Evolutionary conservation across 2,113 vertebrate genomes (phyloP).

Genomic region (Tenrec ecaudatus): DNA sequence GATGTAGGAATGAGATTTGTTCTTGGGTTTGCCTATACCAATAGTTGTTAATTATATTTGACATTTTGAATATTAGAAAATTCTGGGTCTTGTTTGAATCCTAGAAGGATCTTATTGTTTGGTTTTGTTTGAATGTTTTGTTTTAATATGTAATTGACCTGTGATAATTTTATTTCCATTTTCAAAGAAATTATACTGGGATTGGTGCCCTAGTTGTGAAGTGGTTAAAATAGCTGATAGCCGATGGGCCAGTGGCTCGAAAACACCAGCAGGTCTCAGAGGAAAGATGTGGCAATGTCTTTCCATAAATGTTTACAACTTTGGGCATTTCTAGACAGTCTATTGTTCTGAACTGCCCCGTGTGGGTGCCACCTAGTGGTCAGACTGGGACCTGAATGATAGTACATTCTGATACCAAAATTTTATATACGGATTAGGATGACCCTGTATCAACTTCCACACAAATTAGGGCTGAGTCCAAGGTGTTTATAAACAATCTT

Average conservation of each 20-base stretch:
- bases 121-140: neutral
- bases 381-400: neutral
- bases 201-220: no score
- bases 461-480: neutral
- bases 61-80: neutral
- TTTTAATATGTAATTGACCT: neutral
- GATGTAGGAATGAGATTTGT: neutral
- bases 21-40: neutral
- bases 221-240: no score
- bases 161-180: neutral
- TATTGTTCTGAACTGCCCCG: neutral
- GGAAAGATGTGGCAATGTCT: no score
- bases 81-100: conserved; percentile 32
- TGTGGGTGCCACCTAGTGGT: neutral
- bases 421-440: neutral
- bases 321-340: no score
- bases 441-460: neutral
- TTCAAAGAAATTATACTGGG: neutral
- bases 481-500: neutral
- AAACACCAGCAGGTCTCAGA: no score
- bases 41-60: conserved; percentile 31
- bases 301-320: no score
- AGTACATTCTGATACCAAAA: neutral
- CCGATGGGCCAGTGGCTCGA: no score
- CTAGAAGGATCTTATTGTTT: neutral